phyloP scores from a whole-genome alignment of 2,797 vertebrate species.

The Triplophysa bombifrons region DNA sequence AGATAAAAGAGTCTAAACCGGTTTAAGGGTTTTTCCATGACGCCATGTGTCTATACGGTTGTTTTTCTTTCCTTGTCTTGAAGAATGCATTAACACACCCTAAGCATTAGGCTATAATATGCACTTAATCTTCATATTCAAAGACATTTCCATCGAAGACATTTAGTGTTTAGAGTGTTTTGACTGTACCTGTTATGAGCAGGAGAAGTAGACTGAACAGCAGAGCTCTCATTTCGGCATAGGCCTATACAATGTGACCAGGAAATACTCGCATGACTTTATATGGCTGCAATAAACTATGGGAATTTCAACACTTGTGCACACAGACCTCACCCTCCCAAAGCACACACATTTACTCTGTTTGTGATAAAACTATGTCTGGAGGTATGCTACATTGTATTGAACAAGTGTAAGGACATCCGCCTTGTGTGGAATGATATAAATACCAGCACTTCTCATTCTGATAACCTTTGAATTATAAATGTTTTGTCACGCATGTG shows the following conservation, averaged over 20 bases:
- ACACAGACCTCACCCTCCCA: neutral
- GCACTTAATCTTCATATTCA: no score
- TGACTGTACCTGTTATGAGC: slow-evolving; percentile 21
- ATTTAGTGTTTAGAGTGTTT: no score
- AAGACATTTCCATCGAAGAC: no score
- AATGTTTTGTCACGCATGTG: no score
- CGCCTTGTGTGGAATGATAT: no score
- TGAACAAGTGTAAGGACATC: neutral
- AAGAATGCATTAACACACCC: neutral
- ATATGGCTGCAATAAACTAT: neutral
- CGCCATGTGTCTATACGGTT: no score
- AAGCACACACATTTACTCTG: neutral
- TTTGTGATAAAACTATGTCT: neutral
- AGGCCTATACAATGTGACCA: neutral
- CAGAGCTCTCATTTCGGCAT: slow-evolving; percentile 14
- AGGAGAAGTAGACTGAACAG: slow-evolving; percentile 12
- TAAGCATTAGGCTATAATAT: no score
- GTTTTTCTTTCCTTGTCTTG: no score
- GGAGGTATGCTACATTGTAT: neutral
- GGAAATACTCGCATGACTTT: neutral
- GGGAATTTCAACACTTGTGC: slow-evolving; percentile 21
- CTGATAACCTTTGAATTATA: no score
- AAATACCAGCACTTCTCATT: neutral
- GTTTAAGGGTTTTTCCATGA: neutral
- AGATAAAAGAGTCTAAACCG: neutral